Evolutionary conservation across 2,113 vertebrate species (phyloP), one percentile per base, ranked within the genome.

Genomic region (Pristiophorus japonicus): DNA sequence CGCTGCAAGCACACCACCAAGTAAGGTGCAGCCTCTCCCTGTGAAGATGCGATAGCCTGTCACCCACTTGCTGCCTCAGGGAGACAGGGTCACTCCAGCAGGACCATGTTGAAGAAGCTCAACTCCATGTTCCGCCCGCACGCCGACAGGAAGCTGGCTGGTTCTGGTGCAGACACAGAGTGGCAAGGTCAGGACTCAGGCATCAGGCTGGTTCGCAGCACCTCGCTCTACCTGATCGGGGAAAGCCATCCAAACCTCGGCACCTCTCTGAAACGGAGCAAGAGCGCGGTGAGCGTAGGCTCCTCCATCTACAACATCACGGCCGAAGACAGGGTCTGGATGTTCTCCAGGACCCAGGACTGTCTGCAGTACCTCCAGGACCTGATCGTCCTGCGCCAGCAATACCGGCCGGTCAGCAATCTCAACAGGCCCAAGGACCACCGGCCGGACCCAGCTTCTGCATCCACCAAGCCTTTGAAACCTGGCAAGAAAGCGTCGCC

Each of bases 301-400:
- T 97, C 97, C 65, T 96, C 96, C 85, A 97, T 97, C 96, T 97
- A 97, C 95, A 98, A 98, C 95, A 97, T 98, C 96, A 98, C 97
- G 93, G 98, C 98, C 10, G 99, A 99, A 95, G 99, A 99, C 96
- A 96, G 97, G 38, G 97, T 98, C 0, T 99, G 99, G 99, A 97
- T 99, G 96, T 98, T 98, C 96, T 97, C 98, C 0, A 98, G 98
- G 96, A 98, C 99, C 70, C 99, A 99, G 96, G 98, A 99, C 96
- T 99, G 98, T 90, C 96, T 99, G 70, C 98, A 99, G 96, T 99
- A 99, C 96, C 97, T 99, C 90, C 98, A 99, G 96, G 99, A 99
- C 6, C 97, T 99, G 34, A 97, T 99, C 96, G 98, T 98, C 34
- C 96, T 99, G 96, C 98, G 99, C 95, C 98, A 98, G 47, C 98